phyloP scores from a whole-genome alignment of 2,113 vertebrate genomes.

The Heterocephalus glaber region DNA sequence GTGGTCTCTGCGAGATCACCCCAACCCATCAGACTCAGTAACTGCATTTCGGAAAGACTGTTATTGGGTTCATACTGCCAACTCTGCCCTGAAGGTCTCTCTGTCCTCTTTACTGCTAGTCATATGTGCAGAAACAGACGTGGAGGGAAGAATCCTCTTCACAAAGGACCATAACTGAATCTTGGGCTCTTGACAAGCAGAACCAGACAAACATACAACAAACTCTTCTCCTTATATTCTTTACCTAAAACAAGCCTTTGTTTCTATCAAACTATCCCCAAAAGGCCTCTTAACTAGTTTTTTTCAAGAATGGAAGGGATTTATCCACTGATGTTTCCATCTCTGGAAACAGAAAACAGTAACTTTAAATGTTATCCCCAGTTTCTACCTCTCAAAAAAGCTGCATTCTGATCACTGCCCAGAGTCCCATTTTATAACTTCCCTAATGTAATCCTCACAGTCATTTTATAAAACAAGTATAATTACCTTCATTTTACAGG shows the following conservation, averaged over 20 bases:
- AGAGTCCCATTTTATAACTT: not conserved
- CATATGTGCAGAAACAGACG: not conserved
- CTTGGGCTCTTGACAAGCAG: not conserved
- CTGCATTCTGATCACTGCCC: not conserved
- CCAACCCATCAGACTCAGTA: not conserved
- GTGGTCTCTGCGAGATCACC: not conserved
- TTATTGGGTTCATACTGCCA: not conserved
- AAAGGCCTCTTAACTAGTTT: not conserved
- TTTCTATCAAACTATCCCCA: not conserved
- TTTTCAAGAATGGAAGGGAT: not conserved
- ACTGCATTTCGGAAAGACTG: not conserved
- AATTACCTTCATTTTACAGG: not conserved
- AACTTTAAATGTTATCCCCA: not conserved
- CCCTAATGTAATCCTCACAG: not conserved
- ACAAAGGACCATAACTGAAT: not conserved
- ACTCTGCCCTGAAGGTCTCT: not conserved
- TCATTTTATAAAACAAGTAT: not conserved
- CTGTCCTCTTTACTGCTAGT: not conserved
- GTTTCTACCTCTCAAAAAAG: not conserved
- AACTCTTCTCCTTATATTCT: not conserved
- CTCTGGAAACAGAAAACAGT: not conserved
- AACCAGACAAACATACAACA: not conserved
- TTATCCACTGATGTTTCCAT: not conserved
- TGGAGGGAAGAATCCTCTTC: not conserved
- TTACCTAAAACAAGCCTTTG: not conserved